These are phyloP conservation scores for Paraplagusia blochii DNA, from an alignment of 2,113 vertebrate genomes.

Conservation along the genomic window DNA sequence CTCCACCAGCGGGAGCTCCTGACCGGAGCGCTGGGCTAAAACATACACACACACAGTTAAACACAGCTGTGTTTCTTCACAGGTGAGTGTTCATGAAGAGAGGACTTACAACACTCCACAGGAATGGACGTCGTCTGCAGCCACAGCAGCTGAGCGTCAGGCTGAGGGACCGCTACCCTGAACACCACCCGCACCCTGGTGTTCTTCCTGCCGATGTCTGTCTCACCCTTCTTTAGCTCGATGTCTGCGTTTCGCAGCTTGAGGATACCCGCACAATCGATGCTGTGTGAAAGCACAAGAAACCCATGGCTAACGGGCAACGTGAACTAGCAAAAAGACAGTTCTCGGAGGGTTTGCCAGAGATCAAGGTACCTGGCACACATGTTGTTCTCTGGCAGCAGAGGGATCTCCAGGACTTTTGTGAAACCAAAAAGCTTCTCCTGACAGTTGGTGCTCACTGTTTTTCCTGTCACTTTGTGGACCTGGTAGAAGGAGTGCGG, in stretches of 20 bases:
- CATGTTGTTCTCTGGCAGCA: conserved; percentile 93
- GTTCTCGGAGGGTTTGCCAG: no score
- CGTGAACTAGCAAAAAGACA: no score
- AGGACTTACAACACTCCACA: conserved; percentile 93
- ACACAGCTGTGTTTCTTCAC: no score
- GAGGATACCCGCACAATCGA: conserved; percentile 94
- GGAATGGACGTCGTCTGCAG: conserved; percentile 87
- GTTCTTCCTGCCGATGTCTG: conserved; percentile 94
- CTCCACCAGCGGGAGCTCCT: conserved; percentile 93
- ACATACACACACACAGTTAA: conserved; percentile 10
- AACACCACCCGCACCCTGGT: conserved; percentile 92
- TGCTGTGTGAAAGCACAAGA: conserved; percentile 66
- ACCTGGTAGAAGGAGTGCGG: conserved; percentile 97
- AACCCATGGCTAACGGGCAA: no score
- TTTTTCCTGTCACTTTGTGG: conserved; percentile 95
- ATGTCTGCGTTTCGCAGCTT: conserved; percentile 98
- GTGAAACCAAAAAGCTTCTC: conserved; percentile 83
- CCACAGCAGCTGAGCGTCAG: conserved; percentile 83
- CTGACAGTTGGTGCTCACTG: conserved; percentile 88
- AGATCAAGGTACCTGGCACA: conserved; percentile 81
- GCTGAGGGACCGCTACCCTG: conserved; percentile 87
- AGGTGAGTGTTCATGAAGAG: no score
- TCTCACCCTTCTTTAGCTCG: conserved; percentile 94
- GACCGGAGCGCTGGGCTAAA: conserved; percentile 91
- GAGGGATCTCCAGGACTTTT: conserved; percentile 92